A percentile compares a stretch with the other conserved stretches of the same genome.
phyloP scores from a whole-genome alignment of 1,140 invertebrate genomes.

The Phthorimaea operculella region DNA sequence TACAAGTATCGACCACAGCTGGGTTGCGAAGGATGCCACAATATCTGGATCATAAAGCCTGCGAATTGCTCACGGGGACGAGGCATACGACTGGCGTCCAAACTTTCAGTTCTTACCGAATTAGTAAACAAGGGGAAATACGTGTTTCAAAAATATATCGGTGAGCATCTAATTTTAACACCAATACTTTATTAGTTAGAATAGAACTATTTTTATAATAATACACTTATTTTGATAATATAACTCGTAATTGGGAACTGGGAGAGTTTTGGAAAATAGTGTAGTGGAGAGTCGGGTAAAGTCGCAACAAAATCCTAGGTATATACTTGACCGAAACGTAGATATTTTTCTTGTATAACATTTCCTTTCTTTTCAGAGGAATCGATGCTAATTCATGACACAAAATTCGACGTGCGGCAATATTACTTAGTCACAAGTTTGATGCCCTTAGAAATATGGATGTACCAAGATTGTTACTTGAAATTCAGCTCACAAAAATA shows the following conservation, averaged over 20 bases:
- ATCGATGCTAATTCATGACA: slow-evolving; percentile 85
- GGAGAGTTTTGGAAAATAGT: too few species aligned
- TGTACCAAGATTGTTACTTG: slow-evolving; percentile 89
- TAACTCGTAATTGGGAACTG: too few species aligned
- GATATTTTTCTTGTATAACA: neutral
- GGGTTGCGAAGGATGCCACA: slow-evolving; percentile 80
- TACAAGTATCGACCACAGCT: slow-evolving; percentile 73
- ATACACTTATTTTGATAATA: too few species aligned
- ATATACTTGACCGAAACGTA: neutral
- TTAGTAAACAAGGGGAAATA: slow-evolving; percentile 74
- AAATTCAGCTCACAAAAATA: slow-evolving; percentile 92
- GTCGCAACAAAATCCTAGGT: too few species aligned
- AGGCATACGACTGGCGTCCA: slow-evolving; percentile 77
- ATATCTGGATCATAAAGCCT: slow-evolving; percentile 95
- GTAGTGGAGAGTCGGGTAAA: too few species aligned
- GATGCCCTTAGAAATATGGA: slow-evolving; percentile 84
- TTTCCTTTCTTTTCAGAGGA: slow-evolving; percentile 70
- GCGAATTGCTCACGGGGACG: slow-evolving; percentile 85
- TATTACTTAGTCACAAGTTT: slow-evolving; percentile 90
- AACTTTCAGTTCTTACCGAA: slow-evolving; percentile 74
- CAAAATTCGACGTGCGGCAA: slow-evolving; percentile 92
- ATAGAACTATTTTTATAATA: too few species aligned
- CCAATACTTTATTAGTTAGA: neutral
- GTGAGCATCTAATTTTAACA: slow-evolving; percentile 66
- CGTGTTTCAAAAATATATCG: slow-evolving; percentile 94